These are phyloP conservation scores for Cotesia chilonis DNA, from an alignment of 1,140 invertebrate genomes.

Conservation along the genomic window DNA sequence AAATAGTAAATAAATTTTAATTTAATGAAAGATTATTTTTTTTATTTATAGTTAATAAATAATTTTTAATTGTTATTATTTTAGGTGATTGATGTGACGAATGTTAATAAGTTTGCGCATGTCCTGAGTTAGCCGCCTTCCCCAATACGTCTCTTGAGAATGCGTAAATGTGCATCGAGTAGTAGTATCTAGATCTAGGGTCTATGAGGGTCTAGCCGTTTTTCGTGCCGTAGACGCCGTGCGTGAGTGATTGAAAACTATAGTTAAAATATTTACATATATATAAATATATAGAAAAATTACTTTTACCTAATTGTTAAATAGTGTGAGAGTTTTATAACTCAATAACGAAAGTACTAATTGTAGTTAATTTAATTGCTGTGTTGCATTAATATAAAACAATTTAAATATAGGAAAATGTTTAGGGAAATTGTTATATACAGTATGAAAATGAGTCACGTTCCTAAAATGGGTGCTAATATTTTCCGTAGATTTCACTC, in stretches of 20 bases:
- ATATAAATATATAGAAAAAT: no score
- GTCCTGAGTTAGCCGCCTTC: slow-evolving; percentile 42
- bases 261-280: no score
- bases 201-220: background rate
- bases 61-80: background rate
- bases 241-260: no score
- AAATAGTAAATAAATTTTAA: no score
- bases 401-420: slow-evolving; percentile 29
- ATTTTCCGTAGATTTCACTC: slow-evolving; percentile 45
- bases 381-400: background rate
- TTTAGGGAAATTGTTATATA: slow-evolving; percentile 36
- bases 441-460: slow-evolving; percentile 43
- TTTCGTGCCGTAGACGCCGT: no score
- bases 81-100: slow-evolving; percentile 13
- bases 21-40: no score
- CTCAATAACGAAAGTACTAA: no score
- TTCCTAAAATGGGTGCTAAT: slow-evolving; percentile 40
- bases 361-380: no score
- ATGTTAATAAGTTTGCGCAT: slow-evolving; percentile 46
- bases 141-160: background rate
- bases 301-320: no score
- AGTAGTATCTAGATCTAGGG: slow-evolving; percentile 41
- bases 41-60: no score
- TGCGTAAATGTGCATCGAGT: slow-evolving; percentile 13
- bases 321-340: no score